These are phyloP conservation scores for Drosophila gaucha DNA, from an alignment of 2,888 invertebrate genomes.

Conservation along the genomic window DNA sequence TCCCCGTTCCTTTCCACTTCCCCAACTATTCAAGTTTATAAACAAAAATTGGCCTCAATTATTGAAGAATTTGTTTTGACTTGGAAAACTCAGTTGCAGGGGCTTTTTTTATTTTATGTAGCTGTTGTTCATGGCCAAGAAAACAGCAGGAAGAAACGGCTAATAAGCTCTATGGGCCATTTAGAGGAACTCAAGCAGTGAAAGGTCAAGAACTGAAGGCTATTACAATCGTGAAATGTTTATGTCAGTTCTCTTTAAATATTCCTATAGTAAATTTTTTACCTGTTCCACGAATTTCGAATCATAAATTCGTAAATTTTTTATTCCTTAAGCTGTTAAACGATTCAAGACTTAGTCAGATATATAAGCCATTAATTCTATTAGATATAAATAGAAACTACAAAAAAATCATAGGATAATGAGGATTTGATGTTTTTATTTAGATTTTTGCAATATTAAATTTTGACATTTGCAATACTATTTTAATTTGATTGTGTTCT, in stretches of 20 bases:
- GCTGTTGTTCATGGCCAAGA: constrained; percentile 29
- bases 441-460: not conserved
- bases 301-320: not conserved
- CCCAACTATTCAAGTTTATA: constrained; percentile 9
- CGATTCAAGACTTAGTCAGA: not conserved
- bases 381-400: not conserved
- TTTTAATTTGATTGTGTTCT: not conserved
- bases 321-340: not conserved
- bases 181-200: not conserved
- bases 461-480: not conserved
- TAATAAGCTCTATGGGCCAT: not conserved
- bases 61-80: constrained; percentile 30
- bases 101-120: not conserved
- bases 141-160: constrained; percentile 23
- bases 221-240: constrained; percentile 17
- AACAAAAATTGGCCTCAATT: constrained; percentile 32
- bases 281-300: not conserved
- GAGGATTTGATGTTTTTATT: too few relatives aligned
- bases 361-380: not conserved
- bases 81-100: constrained; percentile 13
- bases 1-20: not conserved
- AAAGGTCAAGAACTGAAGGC: constrained; percentile 17
- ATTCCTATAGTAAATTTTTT: not conserved
- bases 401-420: not conserved
- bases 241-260: constrained; percentile 1